Evolutionary conservation across 2,797 vertebrate genomes (phyloP).

Genomic region (Diplodus puntazzo): DNA sequence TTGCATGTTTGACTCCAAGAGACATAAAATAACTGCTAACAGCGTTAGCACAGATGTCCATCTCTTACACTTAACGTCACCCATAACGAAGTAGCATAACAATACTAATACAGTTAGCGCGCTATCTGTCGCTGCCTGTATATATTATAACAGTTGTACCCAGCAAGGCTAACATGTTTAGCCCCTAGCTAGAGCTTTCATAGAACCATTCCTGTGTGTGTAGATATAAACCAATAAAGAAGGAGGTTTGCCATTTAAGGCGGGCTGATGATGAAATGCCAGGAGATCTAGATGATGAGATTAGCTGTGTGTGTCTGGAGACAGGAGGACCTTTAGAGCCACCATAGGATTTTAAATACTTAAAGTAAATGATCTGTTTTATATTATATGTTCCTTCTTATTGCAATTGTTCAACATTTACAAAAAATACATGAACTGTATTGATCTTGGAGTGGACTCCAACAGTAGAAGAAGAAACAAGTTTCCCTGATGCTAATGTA

Average conservation of each 20-base stretch:
- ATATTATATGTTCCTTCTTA: slow-evolving; percentile 39
- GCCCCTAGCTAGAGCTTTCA: slow-evolving; percentile 46
- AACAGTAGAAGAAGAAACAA: slow-evolving; percentile 4
- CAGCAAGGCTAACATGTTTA: slow-evolving; percentile 59
- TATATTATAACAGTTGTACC: slow-evolving; percentile 13
- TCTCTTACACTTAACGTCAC: slow-evolving; percentile 3
- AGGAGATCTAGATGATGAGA: slow-evolving; percentile 68
- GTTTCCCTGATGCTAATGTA: neutral
- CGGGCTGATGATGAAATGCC: slow-evolving; percentile 72
- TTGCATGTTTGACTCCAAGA: slow-evolving; percentile 7
- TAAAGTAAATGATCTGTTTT: slow-evolving; percentile 54
- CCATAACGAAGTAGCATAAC: slow-evolving; percentile 18
- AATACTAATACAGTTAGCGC: slow-evolving; percentile 56
- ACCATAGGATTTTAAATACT: slow-evolving; percentile 50
- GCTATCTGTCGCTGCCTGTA: slow-evolving; percentile 24
- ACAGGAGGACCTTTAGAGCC: slow-evolving; percentile 59
- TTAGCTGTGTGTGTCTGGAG: slow-evolving; percentile 68
- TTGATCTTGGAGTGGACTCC: slow-evolving; percentile 36
- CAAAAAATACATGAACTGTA: slow-evolving; percentile 45
- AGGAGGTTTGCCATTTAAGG: slow-evolving; percentile 66
- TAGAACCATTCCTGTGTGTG: slow-evolving; percentile 24
- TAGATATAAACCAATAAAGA: slow-evolving; percentile 71
- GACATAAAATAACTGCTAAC: slow-evolving; percentile 7
- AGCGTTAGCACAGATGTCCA: neutral
- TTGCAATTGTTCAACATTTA: slow-evolving; percentile 54